Percentiles rank a stretch among this genome's conserved stretches.
These are phyloP conservation scores for Syngnathoides biaculeatus DNA, from an alignment of 2,113 vertebrate genomes.

Conservation along the genomic window DNA sequence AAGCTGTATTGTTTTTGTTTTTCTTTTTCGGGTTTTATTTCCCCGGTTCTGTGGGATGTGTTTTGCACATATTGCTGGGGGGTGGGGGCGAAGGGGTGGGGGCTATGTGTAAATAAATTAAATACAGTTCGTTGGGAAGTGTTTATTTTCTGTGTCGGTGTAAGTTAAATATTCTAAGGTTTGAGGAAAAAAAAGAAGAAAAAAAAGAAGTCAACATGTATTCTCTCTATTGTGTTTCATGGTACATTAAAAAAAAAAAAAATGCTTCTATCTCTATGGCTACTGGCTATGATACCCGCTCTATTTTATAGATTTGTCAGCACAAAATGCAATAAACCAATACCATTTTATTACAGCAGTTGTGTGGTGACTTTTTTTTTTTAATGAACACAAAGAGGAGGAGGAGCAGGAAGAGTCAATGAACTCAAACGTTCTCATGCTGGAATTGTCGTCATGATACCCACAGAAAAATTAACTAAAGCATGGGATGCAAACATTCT, in stretches of 20 bases:
- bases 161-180: slow-evolving; percentile 77
- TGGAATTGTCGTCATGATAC: slow-evolving; percentile 3
- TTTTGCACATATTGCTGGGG: slow-evolving; percentile 61
- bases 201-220: slow-evolving; percentile 55
- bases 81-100: slow-evolving; percentile 52
- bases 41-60: too few relatives aligned
- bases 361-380: slow-evolving; percentile 39
- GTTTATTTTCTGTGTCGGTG: slow-evolving; percentile 87
- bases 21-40: slow-evolving; percentile 73
- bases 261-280: slow-evolving; percentile 93
- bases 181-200: slow-evolving; percentile 50
- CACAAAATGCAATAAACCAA: slow-evolving; percentile 99
- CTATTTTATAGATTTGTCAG: slow-evolving; percentile 98
- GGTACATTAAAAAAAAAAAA: slow-evolving; percentile 61
- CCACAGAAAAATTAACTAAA: not conserved
- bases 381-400: slow-evolving; percentile 12
- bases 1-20: slow-evolving; percentile 79
- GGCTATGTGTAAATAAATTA: slow-evolving; percentile 83
- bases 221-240: slow-evolving; percentile 86
- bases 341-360: slow-evolving; percentile 93
- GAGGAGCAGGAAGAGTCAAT: not conserved
- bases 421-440: slow-evolving; percentile 36
- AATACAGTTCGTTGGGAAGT: slow-evolving; percentile 84
- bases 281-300: slow-evolving; percentile 90
- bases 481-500: slow-evolving; percentile 5